phyloP scores from a whole-genome alignment of 2,797 vertebrate genomes.

The Buphagus erythrorhynchus region DNA sequence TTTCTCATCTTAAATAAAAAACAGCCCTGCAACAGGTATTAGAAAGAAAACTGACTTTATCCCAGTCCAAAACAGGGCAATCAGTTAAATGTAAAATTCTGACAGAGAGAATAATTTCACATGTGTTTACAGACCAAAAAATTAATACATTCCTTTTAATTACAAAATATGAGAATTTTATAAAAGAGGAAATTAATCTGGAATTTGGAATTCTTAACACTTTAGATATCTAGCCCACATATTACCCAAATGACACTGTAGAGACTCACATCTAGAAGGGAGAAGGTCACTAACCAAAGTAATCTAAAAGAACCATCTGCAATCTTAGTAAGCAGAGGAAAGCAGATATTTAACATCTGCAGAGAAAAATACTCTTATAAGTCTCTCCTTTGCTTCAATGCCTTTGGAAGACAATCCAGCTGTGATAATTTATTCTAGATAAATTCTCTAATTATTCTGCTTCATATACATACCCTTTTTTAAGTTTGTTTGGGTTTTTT shows the following conservation, averaged over 20 bases:
- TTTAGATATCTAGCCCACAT: not conserved
- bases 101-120: not conserved
- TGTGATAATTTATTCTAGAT: not conserved
- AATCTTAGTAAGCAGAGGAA: not conserved
- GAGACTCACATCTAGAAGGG: not conserved
- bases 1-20: not conserved
- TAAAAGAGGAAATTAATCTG: not conserved
- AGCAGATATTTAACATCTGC: not conserved
- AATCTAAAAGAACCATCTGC: not conserved
- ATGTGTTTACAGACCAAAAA: not conserved
- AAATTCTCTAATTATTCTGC: not conserved
- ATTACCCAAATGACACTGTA: not conserved
- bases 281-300: not conserved
- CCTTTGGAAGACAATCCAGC: not conserved
- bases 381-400: not conserved
- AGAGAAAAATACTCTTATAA: not conserved
- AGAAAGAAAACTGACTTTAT: not conserved
- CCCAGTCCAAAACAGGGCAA: not conserved
- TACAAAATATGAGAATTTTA: not conserved
- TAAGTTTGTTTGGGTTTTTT: not conserved
- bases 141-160: not conserved
- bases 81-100: not conserved
- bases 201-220: not conserved
- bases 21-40: not conserved
- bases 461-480: accelerated